A percentile compares a stretch with the other conserved stretches of the same genome.
Conservation (phyloP, 2,797 vertebrate genomes). For the Simalia tracyae region DNA sequence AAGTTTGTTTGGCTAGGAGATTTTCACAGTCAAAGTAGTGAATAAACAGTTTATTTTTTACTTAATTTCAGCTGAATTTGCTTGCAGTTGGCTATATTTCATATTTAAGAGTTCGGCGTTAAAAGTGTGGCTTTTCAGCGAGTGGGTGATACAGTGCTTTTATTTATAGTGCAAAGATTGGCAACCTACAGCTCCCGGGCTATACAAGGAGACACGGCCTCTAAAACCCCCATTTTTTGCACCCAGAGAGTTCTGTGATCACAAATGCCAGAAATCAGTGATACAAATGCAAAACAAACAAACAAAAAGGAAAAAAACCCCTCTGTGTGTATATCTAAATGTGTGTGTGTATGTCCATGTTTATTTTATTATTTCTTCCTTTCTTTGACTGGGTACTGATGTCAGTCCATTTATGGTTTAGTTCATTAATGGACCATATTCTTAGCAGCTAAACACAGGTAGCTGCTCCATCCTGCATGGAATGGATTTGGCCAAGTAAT, state of each 20-base stretch:
- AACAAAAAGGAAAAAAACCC: background rate
- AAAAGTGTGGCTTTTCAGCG: background rate
- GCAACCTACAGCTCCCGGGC: background rate
- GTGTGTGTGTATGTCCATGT: too few species aligned
- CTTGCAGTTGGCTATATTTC: background rate
- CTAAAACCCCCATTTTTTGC: background rate
- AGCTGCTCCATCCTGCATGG: background rate
- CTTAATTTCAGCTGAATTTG: slow-evolving; percentile 3
- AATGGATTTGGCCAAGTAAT: background rate
- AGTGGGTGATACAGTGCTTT: background rate
- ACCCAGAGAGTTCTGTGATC: background rate
- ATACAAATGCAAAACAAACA: background rate
- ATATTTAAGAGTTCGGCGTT: background rate
- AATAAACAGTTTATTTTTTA: background rate
- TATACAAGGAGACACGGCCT: background rate
- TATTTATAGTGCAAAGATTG: slow-evolving; percentile 9
- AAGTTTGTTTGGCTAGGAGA: slow-evolving; percentile 12
- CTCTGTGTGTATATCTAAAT: background rate
- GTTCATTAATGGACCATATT: background rate
- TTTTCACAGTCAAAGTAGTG: background rate
- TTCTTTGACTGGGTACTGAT: background rate
- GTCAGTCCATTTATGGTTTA: background rate
- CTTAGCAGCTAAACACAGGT: background rate
- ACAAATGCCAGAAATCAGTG: background rate
- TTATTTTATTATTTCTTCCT: too few species aligned